Percentiles rank a stretch among this genome's conserved stretches.
These are phyloP conservation scores for Varanus komodoensis DNA, from an alignment of 2,113 vertebrate species.

Conservation along the genomic window DNA sequence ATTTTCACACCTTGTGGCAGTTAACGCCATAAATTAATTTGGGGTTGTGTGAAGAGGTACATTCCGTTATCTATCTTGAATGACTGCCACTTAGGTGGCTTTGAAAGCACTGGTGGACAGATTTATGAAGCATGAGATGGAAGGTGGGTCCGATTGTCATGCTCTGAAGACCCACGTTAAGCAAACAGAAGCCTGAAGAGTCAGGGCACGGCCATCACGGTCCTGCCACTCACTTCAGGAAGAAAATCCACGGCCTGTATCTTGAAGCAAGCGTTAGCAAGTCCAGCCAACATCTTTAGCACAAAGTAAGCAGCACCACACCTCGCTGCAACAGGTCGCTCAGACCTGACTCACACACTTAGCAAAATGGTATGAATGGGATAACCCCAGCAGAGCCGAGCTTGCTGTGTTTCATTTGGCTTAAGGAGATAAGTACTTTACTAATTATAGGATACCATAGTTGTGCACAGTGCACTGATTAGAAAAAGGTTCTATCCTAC, in stretches of 20 bases:
- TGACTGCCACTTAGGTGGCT: neutral
- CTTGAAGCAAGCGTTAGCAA: neutral
- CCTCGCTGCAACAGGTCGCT: neutral
- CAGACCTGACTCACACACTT: constrained; percentile 4
- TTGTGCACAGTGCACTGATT: neutral
- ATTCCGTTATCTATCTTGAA: neutral
- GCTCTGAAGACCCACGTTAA: neutral
- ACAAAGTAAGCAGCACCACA: constrained; percentile 1
- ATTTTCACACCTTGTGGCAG: neutral
- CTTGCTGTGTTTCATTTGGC: constrained; percentile 31
- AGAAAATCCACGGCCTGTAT: neutral
- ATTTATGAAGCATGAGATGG: neutral
- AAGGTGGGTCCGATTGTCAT: neutral
- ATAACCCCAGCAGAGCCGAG: constrained; percentile 15
- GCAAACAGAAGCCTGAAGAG: neutral
- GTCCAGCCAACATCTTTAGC: neutral
- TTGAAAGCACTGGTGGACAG: neutral
- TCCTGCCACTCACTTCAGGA: neutral
- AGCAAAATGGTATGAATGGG: neutral
- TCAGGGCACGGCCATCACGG: neutral
- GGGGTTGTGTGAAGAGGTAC: neutral
- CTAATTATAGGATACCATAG: constrained; percentile 19
- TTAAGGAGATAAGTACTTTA: constrained; percentile 34
- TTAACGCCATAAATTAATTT: neutral
- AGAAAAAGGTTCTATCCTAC: constrained; percentile 9